Base-by-base conservation (phyloP, 2,888 invertebrate genomes). In the Bruchidius siliquastri region DNA sequence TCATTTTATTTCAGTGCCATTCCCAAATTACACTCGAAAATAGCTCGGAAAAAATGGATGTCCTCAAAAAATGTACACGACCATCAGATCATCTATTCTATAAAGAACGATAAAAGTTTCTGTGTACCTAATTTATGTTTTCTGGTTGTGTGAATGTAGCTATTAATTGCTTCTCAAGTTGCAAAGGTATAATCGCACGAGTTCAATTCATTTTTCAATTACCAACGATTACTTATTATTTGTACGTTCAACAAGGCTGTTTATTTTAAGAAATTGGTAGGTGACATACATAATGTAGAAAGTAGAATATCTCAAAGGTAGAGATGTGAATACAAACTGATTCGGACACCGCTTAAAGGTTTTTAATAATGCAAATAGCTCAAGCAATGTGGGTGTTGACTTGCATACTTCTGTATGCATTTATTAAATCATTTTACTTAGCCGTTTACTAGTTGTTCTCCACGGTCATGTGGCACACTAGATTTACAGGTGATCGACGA, bases 241-340 rank as follows among this genome's bases (percentile, higher is more conserved):
- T 49, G 49, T 49, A 49, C 49, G 18, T 13, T 49, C 49, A 49
- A 49, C 49, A 49, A 49, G 49, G 49, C 49, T 49, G 49, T 49
- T 49, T 49, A 49, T 49, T 49, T 49, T 49, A 49, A 49, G 49
- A 68, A 68, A 68, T 21, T 68, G 22, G 21, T 22, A 68, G 76
- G 72, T 82, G 83, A 80, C 82, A 82, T 76, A 83, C 82, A 81
- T 83, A n/a, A 80, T 78, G 76, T 79, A 80, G 81, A 82, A 83
- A 83, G 82, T 82, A 80, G 81, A 79, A 81, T 70, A 26, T 71
- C 67, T 70, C 68, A 49, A 13, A 49, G 13, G 18, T 49, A 49
- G 49, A 49, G 49, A 49, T 49, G 49, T 49, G 49, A 8, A 49
- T 49, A 49, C 3, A 49, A 49, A 49, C 6, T 49, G 49, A 49